These are phyloP conservation scores for Acholoe squamosa DNA, from an alignment of 2,888 invertebrate genomes.

Conservation along the genomic window DNA sequence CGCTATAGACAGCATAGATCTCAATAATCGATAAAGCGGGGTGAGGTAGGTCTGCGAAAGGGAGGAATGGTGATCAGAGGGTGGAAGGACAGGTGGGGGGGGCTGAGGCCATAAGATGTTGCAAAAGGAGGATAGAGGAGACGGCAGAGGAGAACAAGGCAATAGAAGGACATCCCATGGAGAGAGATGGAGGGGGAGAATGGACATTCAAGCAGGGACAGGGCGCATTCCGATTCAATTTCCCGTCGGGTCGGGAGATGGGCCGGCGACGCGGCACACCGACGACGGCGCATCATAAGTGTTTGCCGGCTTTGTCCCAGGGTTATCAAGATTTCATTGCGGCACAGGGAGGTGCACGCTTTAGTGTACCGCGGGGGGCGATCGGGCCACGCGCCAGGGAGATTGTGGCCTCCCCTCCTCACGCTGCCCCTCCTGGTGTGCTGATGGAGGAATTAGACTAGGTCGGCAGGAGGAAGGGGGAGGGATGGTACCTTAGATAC, in stretches of 20 bases:
- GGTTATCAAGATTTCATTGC: conserved; percentile 62
- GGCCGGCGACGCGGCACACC: not conserved
- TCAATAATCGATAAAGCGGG: conserved; percentile 43
- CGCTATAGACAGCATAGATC: conserved; percentile 1
- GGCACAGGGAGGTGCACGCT: not conserved
- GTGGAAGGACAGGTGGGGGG: not conserved
- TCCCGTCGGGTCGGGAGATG: conserved; percentile 48
- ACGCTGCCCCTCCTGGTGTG: not conserved
- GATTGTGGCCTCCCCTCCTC: conserved; percentile 33
- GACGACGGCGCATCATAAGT: conserved; percentile 56
- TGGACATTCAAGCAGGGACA: not conserved
- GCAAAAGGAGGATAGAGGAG: not conserved
- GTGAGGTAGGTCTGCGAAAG: not conserved
- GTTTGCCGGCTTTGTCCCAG: conserved; percentile 53
- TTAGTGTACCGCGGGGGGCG: conserved; percentile 60
- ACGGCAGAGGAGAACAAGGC: not conserved
- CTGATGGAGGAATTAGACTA: conserved; percentile 49
- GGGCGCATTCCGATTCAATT: conserved; percentile 54
- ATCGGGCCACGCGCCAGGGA: conserved; percentile 4
- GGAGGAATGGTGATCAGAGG: not conserved
- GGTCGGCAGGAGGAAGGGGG: not conserved
- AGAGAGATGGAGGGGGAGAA: not conserved
- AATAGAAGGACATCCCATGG: not conserved
- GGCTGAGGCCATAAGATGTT: not conserved
- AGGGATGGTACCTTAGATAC: not conserved